A percentile compares a stretch with the other conserved stretches of the same genome.
Conservation (phyloP, 2,113 vertebrate genomes). For the Spermophilus dauricus region DNA sequence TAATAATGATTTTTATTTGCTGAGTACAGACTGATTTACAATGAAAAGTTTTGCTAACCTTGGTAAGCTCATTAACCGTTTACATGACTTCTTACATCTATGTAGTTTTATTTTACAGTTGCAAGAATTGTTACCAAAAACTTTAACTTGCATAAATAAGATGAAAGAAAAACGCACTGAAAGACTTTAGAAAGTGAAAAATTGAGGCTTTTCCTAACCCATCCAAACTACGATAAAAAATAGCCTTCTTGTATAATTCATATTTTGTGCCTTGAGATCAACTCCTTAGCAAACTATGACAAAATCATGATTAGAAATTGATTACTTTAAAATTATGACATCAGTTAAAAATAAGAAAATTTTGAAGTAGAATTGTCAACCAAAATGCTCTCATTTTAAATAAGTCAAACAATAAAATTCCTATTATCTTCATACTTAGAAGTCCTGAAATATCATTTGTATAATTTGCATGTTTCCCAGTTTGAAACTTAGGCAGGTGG, state of each 20-base stretch:
- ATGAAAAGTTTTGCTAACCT: conserved; percentile 87
- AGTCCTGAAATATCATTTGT: conserved; percentile 88
- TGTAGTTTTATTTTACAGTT: conserved; percentile 91
- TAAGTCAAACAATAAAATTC: conserved; percentile 88
- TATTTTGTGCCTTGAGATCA: conserved; percentile 89
- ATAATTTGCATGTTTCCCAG: conserved; percentile 88
- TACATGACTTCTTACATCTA: conserved; percentile 91
- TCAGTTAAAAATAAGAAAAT: conserved; percentile 84
- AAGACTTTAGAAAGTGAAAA: conserved; percentile 86
- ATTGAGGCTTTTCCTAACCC: conserved; percentile 83
- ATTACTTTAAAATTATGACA: conserved; percentile 82
- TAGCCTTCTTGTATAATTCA: conserved; percentile 87
- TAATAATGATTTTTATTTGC: conserved; percentile 88
- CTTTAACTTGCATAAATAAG: conserved; percentile 86
- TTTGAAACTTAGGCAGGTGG: conserved; percentile 87
- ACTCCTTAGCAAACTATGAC: conserved; percentile 79
- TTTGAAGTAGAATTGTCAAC: conserved; percentile 84
- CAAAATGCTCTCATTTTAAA: conserved; percentile 86
- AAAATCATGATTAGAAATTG: conserved; percentile 82
- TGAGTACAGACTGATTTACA: conserved; percentile 89
- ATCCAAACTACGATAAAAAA: conserved; percentile 87
- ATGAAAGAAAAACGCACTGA: conserved; percentile 84
- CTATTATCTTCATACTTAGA: conserved; percentile 88
- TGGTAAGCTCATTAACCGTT: conserved; percentile 88
- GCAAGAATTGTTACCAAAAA: conserved; percentile 88